Evolutionary conservation across 2,113 vertebrate species (phyloP).

Genomic region (Patagioenas fasciata): DNA sequence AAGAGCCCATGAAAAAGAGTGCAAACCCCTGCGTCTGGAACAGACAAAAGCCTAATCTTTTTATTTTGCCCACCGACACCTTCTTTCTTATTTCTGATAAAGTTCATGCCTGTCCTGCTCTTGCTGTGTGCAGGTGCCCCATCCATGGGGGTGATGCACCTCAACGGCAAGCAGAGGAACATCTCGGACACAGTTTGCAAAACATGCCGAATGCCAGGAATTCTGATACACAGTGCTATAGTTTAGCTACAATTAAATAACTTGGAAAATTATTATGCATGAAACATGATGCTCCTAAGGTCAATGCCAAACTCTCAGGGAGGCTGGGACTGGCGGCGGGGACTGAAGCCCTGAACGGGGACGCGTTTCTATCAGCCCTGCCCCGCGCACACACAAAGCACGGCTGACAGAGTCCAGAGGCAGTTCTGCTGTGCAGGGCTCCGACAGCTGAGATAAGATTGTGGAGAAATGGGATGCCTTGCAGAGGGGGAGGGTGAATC

Average conservation of each 20-base stretch:
- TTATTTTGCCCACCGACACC: background rate
- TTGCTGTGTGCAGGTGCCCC: background rate
- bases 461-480: constrained; percentile 38
- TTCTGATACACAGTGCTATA: background rate
- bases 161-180: background rate
- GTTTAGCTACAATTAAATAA: constrained; percentile 8
- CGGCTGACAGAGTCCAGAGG: constrained; percentile 55
- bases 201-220: background rate
- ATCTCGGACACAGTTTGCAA: background rate
- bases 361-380: background rate
- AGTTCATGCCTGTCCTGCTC: background rate
- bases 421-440: constrained; percentile 44
- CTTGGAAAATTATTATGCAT: constrained; percentile 11
- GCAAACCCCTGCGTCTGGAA: background rate
- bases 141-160: background rate
- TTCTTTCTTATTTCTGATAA: background rate
- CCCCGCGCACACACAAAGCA: background rate
- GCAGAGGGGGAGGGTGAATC: constrained; percentile 38
- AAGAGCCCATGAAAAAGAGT: constrained; percentile 33
- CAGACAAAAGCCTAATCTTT: background rate
- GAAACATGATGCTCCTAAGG: background rate
- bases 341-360: background rate
- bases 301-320: background rate
- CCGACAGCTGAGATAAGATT: constrained; percentile 42
- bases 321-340: background rate